Evolutionary conservation across 2,888 invertebrate genomes (phyloP), one percentile per base, ranked within the genome.

Genomic region (Cosmopolites sordidus): DNA sequence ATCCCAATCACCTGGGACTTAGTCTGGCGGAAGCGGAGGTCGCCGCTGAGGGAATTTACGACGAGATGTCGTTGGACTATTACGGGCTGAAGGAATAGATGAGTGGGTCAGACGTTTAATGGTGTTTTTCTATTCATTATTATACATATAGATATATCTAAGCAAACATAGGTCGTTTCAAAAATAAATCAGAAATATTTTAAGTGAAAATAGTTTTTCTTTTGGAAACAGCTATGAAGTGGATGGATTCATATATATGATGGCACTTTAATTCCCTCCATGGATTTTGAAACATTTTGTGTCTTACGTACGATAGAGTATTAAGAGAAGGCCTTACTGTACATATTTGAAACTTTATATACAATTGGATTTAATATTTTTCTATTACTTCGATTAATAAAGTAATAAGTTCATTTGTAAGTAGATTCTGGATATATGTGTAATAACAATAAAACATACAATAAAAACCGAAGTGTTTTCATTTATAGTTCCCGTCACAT

Each of bases 61-160:
- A 79, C 59, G 78, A 78, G 27, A 75, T 78, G 60, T 69, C 78
- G 29, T 74, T 72, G 58, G 79, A 78, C 51, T 78, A 78, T 63
- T 79, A 78, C 64, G 78, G 78, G 67, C 48, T 60, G 42, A 58
- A 62, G 42, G 51, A 56, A 14, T 56, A 55, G 41, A 8, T 18
- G 8, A 42, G 42, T 12, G 8, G 6, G 12, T 33, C 3, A 11
- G n/a, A 12, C 8, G n/a, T 12, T 11, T 4, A 33, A 33, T 12
- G 33, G 12, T 33, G n/a, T n/a, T 33, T 33, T 12, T 33, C 4
- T 12, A 3, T 11, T n/a, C 11, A n/a, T 33, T n/a, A 33, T 33
- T 12, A 33, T 22, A 22, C 22, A 22, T 22, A 5, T 22, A 11
- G 33, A 33, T 33, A 33, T 33, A 22, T 33, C 12, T 33, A 33